A percentile compares a stretch with the other conserved stretches of the same genome.
Evolutionary conservation across 2,797 vertebrate genomes (phyloP).

Genomic region (Hephaestus fuliginosus): DNA sequence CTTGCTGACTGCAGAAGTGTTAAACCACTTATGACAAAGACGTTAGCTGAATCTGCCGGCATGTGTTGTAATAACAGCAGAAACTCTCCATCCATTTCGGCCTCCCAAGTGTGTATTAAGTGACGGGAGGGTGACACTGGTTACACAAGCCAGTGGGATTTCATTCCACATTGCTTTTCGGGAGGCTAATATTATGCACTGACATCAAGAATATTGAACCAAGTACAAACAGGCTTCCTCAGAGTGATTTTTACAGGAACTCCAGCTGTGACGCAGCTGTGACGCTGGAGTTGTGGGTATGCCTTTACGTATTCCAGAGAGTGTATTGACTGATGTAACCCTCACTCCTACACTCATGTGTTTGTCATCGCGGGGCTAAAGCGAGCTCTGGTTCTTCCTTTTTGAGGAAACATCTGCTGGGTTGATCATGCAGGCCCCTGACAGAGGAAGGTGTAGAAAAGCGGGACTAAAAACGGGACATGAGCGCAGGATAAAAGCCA

Average conservation of each 20-base stretch:
- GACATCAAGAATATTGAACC: constrained; percentile 24
- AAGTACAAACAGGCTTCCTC: constrained; percentile 7
- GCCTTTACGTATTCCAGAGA: background rate
- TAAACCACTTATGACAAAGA: constrained; percentile 33
- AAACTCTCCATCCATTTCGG: constrained; percentile 16
- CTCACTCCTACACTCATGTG: constrained; percentile 6
- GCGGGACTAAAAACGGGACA: constrained; percentile 31
- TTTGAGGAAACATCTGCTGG: constrained; percentile 79
- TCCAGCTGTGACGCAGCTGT: background rate
- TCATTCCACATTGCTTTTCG: constrained; percentile 32
- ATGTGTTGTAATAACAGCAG: constrained; percentile 11
- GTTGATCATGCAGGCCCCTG: constrained; percentile 49
- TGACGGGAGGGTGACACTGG: background rate
- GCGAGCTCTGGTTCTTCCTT: constrained; percentile 53
- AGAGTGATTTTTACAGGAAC: constrained; percentile 9
- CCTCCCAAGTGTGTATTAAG: constrained; percentile 12
- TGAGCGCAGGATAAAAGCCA: constrained; percentile 8
- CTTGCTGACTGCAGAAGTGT: constrained; percentile 29
- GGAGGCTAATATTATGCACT: constrained; percentile 33
- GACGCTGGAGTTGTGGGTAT: too few relatives aligned
- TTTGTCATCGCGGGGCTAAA: constrained; percentile 39
- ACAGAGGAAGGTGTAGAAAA: constrained; percentile 42
- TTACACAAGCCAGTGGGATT: constrained; percentile 32
- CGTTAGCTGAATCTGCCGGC: background rate
- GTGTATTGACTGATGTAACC: constrained; percentile 8